These are phyloP conservation scores for Pogonognathellus flavescens DNA, from an alignment of 1,140 invertebrate species.

Conservation along the genomic window DNA sequence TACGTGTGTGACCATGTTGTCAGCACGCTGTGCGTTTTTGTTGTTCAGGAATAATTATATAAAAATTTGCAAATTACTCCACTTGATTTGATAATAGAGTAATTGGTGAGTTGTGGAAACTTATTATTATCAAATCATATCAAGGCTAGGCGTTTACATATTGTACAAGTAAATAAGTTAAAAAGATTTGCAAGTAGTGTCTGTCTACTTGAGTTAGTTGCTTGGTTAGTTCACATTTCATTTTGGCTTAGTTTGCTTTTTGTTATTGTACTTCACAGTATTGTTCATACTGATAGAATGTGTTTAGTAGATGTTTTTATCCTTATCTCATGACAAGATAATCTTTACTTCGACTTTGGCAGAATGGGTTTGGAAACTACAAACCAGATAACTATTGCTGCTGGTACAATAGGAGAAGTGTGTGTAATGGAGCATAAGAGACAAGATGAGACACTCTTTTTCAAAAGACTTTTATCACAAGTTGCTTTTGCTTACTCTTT, in stretches of 20 bases:
- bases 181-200: background rate
- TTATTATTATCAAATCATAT: constrained; percentile 40
- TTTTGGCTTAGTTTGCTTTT: constrained; percentile 4
- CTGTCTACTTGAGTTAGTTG: background rate
- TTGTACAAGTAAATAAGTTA: background rate
- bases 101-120: constrained; percentile 38
- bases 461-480: no score
- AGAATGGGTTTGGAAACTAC: no score
- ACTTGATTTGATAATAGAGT: constrained; percentile 43
- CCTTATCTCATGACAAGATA: no score
- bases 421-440: no score
- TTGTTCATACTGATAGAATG: background rate
- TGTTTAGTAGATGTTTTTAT: background rate
- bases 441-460: no score
- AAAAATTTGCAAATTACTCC: constrained; percentile 29
- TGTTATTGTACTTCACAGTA: background rate
- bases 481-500: no score
- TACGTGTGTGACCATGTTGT: background rate
- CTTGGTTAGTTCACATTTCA: constrained; percentile 20
- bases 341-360: no score
- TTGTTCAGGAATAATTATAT: background rate
- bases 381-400: no score
- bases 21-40: background rate
- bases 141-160: no score
- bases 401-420: no score